Percentiles rank a stretch among this genome's conserved stretches.
phyloP scores from a whole-genome alignment of 2,888 invertebrate species.

The Heteromurus nitidus region DNA sequence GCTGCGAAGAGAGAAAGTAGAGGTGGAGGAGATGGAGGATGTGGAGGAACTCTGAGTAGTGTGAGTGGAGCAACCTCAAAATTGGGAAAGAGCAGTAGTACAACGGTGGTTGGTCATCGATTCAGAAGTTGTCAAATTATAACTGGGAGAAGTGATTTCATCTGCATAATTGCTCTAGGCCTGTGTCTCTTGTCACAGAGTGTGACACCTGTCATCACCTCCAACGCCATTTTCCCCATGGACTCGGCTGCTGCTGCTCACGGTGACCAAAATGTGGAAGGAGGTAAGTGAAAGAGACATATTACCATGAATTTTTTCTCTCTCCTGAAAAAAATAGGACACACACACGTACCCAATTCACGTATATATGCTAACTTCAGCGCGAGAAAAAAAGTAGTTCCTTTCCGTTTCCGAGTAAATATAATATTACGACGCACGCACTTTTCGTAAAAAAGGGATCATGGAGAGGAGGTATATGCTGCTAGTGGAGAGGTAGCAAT shows the following conservation, averaged over 20 bases:
- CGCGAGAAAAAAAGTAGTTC: neutral
- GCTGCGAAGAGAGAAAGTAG: too few species aligned
- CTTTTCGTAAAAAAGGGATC: conserved; percentile 34
- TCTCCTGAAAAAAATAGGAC: too few species aligned
- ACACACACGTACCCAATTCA: too few species aligned
- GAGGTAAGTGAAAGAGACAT: conserved; percentile 60
- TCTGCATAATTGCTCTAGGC: conserved; percentile 72
- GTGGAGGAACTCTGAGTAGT: too few species aligned
- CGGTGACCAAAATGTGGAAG: conserved; percentile 45
- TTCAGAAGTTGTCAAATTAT: conserved; percentile 73
- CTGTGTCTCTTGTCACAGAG: conserved; percentile 71
- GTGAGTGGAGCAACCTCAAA: too few species aligned
- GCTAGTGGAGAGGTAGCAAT: conserved; percentile 1
- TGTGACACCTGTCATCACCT: conserved; percentile 73
- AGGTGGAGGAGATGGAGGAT: too few species aligned
- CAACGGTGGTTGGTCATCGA: conserved; percentile 34
- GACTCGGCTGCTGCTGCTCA: conserved; percentile 60
- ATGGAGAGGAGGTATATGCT: too few species aligned
- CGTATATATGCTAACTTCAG: too few species aligned
- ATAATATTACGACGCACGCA: neutral
- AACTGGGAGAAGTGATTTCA: conserved; percentile 73
- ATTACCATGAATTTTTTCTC: too few species aligned
- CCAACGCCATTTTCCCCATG: conserved; percentile 71
- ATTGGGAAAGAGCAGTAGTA: neutral
- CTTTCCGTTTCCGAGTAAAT: conserved; percentile 12